These are phyloP conservation scores for Diacarnus erythraeanus DNA, from an alignment of 37 sponge, comb jelly and placozoan genomes.

Conservation along the genomic window DNA sequence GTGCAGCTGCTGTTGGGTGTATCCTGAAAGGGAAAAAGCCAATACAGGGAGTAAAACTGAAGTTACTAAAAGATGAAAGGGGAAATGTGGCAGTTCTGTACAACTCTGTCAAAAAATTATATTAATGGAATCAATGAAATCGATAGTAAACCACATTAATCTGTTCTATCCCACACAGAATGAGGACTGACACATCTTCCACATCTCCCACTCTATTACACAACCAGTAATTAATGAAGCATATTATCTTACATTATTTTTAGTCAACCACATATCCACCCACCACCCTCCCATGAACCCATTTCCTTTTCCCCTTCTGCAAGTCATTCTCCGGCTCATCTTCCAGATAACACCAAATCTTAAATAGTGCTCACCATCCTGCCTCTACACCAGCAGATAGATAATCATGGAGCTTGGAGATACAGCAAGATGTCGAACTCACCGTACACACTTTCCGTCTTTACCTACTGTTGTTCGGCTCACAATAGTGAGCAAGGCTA, in stretches of 20 bases:
- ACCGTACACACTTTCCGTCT: neutral
- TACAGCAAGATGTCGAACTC: neutral
- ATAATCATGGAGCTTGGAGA: neutral
- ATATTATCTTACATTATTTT: too few relatives aligned
- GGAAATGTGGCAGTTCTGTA: too few relatives aligned
- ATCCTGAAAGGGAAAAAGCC: neutral
- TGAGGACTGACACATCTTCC: too few relatives aligned
- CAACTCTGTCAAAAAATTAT: too few relatives aligned
- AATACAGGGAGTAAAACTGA: too few relatives aligned
- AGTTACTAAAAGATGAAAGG: too few relatives aligned
- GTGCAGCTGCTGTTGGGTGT: neutral
- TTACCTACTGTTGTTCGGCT: too few relatives aligned
- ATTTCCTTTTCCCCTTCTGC: neutral
- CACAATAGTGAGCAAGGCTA: conserved; percentile 1
- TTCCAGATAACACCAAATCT: neutral
- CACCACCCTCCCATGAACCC: conserved; percentile 3
- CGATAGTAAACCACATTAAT: neutral
- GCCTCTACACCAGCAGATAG: neutral
- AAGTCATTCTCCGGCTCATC: too few relatives aligned
- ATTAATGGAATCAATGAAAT: neutral
- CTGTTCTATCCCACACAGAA: too few relatives aligned
- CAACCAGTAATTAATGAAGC: too few relatives aligned
- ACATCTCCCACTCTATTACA: too few relatives aligned
- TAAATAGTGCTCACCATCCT: conserved; percentile 11
- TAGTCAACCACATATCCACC: neutral